phyloP scores from a whole-genome alignment of 2,888 invertebrate genomes.

The Drosophila seclusa region DNA sequence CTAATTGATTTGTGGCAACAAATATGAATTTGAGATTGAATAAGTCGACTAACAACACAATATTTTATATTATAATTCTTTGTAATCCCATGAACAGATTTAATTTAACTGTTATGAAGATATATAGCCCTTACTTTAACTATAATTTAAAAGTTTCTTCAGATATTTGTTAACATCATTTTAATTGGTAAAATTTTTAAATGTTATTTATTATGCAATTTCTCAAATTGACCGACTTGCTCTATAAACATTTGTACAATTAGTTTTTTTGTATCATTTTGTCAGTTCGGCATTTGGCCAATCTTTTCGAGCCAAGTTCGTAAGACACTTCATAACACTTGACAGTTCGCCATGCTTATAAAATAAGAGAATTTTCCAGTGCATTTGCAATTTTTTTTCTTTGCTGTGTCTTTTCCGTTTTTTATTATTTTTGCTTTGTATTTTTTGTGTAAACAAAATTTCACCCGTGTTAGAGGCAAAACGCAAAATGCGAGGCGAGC shows the following conservation, averaged over 20 bases:
- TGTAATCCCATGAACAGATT: not conserved
- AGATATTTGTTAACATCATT: not conserved
- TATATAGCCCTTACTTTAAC: not conserved
- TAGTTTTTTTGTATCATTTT: conserved; percentile 65
- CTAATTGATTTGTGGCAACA: conserved; percentile 8
- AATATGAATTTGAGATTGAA: not conserved
- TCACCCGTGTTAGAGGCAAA: conserved; percentile 28
- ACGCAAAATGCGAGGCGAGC: conserved; percentile 1
- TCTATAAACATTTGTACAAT: conserved; percentile 52
- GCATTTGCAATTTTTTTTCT: conserved; percentile 15
- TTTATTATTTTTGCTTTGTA: not conserved
- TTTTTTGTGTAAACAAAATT: conserved; percentile 48
- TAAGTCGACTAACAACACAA: not conserved
- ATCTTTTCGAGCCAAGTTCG: conserved; percentile 53
- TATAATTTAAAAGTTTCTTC: not conserved
- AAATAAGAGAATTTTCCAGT: conserved; percentile 28
- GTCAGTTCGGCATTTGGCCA: conserved; percentile 63
- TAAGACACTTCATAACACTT: conserved; percentile 57
- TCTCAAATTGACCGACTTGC: conserved; percentile 27
- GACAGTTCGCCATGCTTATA: conserved; percentile 33
- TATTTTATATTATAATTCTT: not conserved
- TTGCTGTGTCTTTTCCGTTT: conserved; percentile 6
- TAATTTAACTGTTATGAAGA: not conserved
- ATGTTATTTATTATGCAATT: not conserved
- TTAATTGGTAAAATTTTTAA: not conserved